Percentiles rank a stretch among this genome's conserved stretches.
Evolutionary conservation across 2,797 vertebrate species (phyloP).

Genomic region (Falco naumanni): DNA sequence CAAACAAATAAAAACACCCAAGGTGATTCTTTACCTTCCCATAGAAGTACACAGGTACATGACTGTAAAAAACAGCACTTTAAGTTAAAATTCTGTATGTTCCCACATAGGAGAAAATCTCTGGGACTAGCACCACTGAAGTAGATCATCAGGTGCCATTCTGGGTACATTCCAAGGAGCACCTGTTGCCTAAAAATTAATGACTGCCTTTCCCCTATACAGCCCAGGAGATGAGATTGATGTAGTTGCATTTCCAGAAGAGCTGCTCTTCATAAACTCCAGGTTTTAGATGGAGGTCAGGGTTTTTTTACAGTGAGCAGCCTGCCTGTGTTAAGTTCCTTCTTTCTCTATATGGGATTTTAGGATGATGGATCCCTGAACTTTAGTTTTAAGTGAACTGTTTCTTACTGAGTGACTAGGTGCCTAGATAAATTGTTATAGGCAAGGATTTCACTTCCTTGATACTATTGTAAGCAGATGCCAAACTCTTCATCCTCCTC

Average conservation of each 20-base stretch:
- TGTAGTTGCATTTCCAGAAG: not conserved
- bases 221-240: not conserved
- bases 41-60: not conserved
- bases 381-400: not conserved
- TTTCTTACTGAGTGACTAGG: not conserved
- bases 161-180: not conserved
- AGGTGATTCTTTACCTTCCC: conserved; percentile 1
- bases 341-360: not conserved
- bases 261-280: not conserved
- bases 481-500: not conserved
- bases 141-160: not conserved
- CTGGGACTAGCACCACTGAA: not conserved
- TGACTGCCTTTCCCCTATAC: not conserved
- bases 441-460: not conserved
- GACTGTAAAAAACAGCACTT: not conserved
- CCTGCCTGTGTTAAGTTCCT: not conserved
- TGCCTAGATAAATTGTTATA: not conserved
- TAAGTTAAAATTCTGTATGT: not conserved
- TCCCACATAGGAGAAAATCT: not conserved
- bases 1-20: not conserved
- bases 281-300: not conserved
- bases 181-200: not conserved
- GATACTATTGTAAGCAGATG: not conserved
- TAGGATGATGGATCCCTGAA: not conserved
- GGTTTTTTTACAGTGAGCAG: not conserved